phyloP scores from a whole-genome alignment of 2,888 invertebrate species.

The Cheilosia pagana region DNA sequence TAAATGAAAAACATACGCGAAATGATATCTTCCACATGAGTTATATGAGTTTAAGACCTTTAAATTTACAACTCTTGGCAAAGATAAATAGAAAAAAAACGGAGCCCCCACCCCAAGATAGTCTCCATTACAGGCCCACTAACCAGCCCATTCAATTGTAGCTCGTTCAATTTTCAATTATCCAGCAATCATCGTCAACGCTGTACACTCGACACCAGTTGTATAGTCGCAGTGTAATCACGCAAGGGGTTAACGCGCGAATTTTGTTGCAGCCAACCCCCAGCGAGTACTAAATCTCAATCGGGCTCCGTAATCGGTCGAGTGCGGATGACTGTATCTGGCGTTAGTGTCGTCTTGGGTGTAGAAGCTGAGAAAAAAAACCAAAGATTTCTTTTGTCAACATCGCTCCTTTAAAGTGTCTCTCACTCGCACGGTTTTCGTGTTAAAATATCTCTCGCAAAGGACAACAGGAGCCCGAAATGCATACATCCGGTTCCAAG shows the following conservation, averaged over 20 bases:
- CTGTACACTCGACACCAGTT: not conserved
- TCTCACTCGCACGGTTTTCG: slow-evolving; percentile 1
- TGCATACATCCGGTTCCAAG: slow-evolving; percentile 81
- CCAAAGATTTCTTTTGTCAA: not conserved
- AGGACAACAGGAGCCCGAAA: slow-evolving; percentile 75
- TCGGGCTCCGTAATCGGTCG: slow-evolving; percentile 61
- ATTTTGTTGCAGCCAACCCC: slow-evolving; percentile 20
- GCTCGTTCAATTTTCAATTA: slow-evolving; percentile 61
- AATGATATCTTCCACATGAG: not conserved
- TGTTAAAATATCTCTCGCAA: slow-evolving; percentile 27
- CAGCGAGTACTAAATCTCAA: slow-evolving; percentile 56
- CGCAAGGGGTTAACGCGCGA: slow-evolving; percentile 52
- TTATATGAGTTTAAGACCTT: not conserved
- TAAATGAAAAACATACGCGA: not conserved
- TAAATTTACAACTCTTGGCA: slow-evolving; percentile 21
- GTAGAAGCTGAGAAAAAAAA: not conserved
- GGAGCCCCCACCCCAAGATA: slow-evolving; percentile 1
- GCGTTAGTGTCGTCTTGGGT: slow-evolving; percentile 10
- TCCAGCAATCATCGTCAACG: slow-evolving; percentile 47
- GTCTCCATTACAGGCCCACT: slow-evolving; percentile 21
- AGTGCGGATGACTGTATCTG: slow-evolving; percentile 60
- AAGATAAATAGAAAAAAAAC: not conserved
- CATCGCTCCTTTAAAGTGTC: slow-evolving; percentile 3
- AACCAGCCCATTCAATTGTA: slow-evolving; percentile 26
- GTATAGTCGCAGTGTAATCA: slow-evolving; percentile 13